Conservation (phyloP, 2,113 vertebrate species). For the Melanerpes formicivorus region DNA sequence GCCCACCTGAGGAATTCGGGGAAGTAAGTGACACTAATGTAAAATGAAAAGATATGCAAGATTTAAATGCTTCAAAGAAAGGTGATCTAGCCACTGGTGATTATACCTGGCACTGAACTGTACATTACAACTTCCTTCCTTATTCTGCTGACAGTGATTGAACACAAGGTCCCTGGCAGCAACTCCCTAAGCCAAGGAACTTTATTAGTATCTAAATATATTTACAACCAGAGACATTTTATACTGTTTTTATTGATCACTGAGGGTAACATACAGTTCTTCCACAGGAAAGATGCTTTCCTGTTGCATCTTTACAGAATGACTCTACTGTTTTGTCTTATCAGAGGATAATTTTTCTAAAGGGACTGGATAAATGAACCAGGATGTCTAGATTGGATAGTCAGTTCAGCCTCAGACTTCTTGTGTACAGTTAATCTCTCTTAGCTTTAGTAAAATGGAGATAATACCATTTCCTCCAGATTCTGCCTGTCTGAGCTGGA, state of each 20-base stretch:
- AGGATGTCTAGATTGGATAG: not conserved
- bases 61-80: conserved; percentile 9
- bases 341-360: not conserved
- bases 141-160: conserved; percentile 27
- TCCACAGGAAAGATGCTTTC: not conserved
- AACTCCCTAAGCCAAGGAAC: conserved; percentile 34
- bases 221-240: not conserved
- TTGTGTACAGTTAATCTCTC: not conserved
- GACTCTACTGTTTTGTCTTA: not conserved
- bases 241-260: not conserved
- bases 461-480: not conserved
- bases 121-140: conserved; percentile 16
- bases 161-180: not conserved
- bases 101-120: conserved; percentile 8
- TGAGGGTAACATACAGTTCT: not conserved
- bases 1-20: not conserved
- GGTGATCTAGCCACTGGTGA: not conserved
- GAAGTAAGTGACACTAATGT: not conserved
- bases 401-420: not conserved
- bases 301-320: not conserved
- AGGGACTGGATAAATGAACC: not conserved
- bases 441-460: conserved; percentile 16
- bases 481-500: not conserved
- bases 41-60: not conserved
- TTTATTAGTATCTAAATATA: not conserved